Percentiles rank a stretch among this genome's conserved stretches.
These are phyloP conservation scores for Microhierax caerulescens DNA, from an alignment of 2,797 vertebrate genomes.

Conservation along the genomic window DNA sequence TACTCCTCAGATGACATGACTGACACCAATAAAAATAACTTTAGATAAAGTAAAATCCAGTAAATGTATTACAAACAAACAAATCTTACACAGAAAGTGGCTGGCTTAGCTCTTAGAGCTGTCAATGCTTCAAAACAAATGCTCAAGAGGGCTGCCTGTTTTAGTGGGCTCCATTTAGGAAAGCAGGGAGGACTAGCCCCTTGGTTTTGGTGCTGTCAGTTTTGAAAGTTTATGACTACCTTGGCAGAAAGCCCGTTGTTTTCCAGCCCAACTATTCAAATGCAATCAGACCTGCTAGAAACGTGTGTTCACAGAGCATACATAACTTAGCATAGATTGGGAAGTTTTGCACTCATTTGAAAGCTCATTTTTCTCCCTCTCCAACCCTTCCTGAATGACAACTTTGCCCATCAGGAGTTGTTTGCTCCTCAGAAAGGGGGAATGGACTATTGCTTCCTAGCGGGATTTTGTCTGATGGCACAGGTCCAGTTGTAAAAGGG, in stretches of 20 bases:
- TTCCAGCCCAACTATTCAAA: not conserved
- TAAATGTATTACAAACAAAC: not conserved
- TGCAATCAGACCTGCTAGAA: not conserved
- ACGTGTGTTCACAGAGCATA: not conserved
- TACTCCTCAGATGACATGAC: not conserved
- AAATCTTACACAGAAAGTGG: not conserved
- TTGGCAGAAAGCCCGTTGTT: not conserved
- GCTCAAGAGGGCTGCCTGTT: not conserved
- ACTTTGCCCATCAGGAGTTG: not conserved
- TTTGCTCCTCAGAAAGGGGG: not conserved
- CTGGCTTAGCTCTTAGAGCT: not conserved
- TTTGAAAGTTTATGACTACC: not conserved
- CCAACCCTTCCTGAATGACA: not conserved
- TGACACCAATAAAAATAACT: not conserved
- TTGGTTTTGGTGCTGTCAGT: not conserved
- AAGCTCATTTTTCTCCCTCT: not conserved
- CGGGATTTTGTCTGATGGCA: not conserved
- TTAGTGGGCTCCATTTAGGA: not conserved
- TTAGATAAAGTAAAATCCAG: not conserved
- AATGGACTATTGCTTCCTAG: not conserved
- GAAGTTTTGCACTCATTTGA: not conserved
- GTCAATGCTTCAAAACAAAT: not conserved
- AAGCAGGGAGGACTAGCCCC: not conserved
- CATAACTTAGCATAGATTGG: not conserved
- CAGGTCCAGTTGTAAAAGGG: not conserved